Percentiles rank a stretch among this genome's conserved stretches.
Conservation (phyloP, 2,888 invertebrate species). For the Xanthorhoe spadicearia region DNA sequence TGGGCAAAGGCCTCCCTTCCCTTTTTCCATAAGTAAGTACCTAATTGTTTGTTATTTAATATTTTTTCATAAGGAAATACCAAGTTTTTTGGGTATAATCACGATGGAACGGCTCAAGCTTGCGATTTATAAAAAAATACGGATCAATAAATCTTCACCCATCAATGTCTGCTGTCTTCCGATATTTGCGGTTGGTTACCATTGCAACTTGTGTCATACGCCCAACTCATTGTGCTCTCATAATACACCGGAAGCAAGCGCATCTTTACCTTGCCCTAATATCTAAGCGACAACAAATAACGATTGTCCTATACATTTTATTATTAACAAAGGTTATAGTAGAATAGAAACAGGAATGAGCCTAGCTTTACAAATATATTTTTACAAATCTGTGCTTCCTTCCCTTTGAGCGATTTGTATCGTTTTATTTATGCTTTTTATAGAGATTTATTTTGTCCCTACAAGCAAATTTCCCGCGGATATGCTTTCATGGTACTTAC, state of each 20-base stretch:
- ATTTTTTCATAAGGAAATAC: no score
- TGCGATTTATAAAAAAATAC: constrained; percentile 3
- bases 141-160: constrained; percentile 31
- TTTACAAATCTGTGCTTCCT: constrained; percentile 55
- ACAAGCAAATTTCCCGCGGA: no score
- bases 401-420: constrained; percentile 51
- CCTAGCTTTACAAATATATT: constrained; percentile 50
- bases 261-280: constrained; percentile 54
- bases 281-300: constrained; percentile 77
- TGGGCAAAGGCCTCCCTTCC: no score
- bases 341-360: constrained; percentile 54
- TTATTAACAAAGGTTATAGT: constrained; percentile 61
- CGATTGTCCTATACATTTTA: constrained; percentile 62
- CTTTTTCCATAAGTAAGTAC: no score
- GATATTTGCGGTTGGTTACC: constrained; percentile 65
- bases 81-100: no score
- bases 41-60: no score
- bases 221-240: constrained; percentile 51
- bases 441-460: no score
- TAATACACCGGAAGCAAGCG: constrained; percentile 72
- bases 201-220: constrained; percentile 56
- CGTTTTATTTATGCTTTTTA: constrained; percentile 57
- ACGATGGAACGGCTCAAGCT: no score
- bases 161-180: constrained; percentile 20
- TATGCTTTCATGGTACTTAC: no score